Evolutionary conservation across 2,888 invertebrate genomes (phyloP).

Genomic region (Ophion ellenae): DNA sequence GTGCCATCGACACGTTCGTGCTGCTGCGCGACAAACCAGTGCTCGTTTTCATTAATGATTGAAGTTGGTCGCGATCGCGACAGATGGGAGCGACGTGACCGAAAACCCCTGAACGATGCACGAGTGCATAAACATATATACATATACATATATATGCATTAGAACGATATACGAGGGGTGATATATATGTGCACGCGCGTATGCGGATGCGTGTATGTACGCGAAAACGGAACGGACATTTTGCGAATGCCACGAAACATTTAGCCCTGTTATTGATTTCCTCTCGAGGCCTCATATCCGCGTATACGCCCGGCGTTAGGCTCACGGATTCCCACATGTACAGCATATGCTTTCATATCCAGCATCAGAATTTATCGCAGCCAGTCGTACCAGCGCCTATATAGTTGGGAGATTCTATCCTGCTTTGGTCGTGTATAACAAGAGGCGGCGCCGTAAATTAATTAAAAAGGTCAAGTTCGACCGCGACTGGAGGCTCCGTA

Average conservation of each 20-base stretch:
- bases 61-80: slow-evolving; percentile 79
- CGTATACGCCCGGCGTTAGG: slow-evolving; percentile 35
- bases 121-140: neutral
- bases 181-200: neutral
- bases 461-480: slow-evolving; percentile 53
- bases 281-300: slow-evolving; percentile 67
- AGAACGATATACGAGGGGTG: neutral
- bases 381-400: slow-evolving; percentile 25
- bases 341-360: slow-evolving; percentile 27
- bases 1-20: slow-evolving; percentile 68
- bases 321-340: slow-evolving; percentile 30
- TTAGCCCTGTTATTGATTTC: slow-evolving; percentile 81
- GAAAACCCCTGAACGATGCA: slow-evolving; percentile 66
- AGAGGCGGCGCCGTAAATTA: slow-evolving; percentile 36
- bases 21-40: slow-evolving; percentile 51
- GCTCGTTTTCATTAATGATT: slow-evolving; percentile 81
- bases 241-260: slow-evolving; percentile 81
- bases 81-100: slow-evolving; percentile 81
- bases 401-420: slow-evolving; percentile 6
- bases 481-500: neutral
- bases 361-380: slow-evolving; percentile 34
- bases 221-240: slow-evolving; percentile 68
- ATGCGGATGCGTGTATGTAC: neutral
- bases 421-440: slow-evolving; percentile 12
- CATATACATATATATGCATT: neutral